phyloP scores from a whole-genome alignment of 2,888 invertebrate genomes.

The Morinoia aosen region DNA sequence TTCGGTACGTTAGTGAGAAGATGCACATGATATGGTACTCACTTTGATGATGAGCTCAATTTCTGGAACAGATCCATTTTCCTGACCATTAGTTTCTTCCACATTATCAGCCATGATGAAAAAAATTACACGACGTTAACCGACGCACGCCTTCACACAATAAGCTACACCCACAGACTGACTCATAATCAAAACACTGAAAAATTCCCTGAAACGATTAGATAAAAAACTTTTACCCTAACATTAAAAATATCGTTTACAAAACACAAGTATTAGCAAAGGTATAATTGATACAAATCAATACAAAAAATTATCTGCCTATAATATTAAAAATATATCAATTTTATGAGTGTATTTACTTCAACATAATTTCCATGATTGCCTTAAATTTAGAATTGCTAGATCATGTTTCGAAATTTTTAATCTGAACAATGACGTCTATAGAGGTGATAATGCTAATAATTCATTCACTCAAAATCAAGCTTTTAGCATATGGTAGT shows the following conservation, averaged over 20 bases:
- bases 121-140: neutral
- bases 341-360: too few species aligned
- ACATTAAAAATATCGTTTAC: neutral
- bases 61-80: slow-evolving; percentile 58
- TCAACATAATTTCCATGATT: too few species aligned
- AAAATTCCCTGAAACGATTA: neutral
- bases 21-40: neutral
- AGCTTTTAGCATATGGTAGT: too few species aligned
- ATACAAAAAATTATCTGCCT: too few species aligned
- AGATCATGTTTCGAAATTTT: too few species aligned
- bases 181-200: slow-evolving; percentile 43
- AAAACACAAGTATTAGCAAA: too few species aligned
- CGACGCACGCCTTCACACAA: neutral
- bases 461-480: too few species aligned
- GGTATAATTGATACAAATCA: too few species aligned
- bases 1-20: neutral
- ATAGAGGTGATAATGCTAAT: too few species aligned
- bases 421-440: too few species aligned
- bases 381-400: too few species aligned
- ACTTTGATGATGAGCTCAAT: slow-evolving; percentile 58
- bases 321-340: too few species aligned
- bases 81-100: slow-evolving; percentile 53
- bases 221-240: neutral
- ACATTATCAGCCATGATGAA: slow-evolving; percentile 22
- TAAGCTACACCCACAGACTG: neutral